Conservation (phyloP, 2,113 vertebrate genomes). For the Rhinolophus sinicus region DNA sequence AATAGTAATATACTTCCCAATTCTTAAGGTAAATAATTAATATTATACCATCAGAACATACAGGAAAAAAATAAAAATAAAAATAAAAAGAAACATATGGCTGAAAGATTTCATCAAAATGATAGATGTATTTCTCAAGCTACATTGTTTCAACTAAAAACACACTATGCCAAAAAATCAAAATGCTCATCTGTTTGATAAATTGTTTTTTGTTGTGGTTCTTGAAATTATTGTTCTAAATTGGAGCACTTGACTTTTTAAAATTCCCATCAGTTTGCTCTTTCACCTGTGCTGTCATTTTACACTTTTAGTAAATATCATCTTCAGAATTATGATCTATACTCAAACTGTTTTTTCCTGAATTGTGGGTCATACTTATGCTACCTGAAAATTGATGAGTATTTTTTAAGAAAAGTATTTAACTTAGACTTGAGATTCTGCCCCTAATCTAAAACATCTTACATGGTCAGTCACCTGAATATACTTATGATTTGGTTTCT, state of each 20-base stretch:
- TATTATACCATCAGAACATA: conserved; percentile 51
- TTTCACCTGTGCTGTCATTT: conserved; percentile 53
- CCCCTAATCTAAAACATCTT: conserved; percentile 47
- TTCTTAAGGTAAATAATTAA: conserved; percentile 64
- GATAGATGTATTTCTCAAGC: background rate
- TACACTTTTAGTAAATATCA: background rate
- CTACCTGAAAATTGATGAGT: background rate
- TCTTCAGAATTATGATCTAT: background rate
- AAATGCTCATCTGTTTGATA: conserved; percentile 13
- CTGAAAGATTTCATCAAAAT: conserved; percentile 55
- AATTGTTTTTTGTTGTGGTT: background rate
- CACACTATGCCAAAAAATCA: background rate
- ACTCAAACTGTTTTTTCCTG: background rate
- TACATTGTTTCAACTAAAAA: background rate
- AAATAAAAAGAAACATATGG: conserved; percentile 64
- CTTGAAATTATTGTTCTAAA: conserved; percentile 50
- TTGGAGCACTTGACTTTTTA: conserved; percentile 32
- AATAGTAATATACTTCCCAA: conserved; percentile 46
- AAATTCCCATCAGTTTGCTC: background rate
- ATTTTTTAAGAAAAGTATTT: conserved; percentile 47
- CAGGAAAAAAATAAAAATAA: conserved; percentile 27
- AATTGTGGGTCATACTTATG: background rate
- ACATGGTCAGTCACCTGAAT: background rate
- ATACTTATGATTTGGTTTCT: conserved; percentile 50
- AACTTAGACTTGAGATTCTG: conserved; percentile 54